A percentile compares a stretch with the other conserved stretches of the same genome.
Conservation (phyloP, 2,888 invertebrate species). For the Cephus runcator region DNA sequence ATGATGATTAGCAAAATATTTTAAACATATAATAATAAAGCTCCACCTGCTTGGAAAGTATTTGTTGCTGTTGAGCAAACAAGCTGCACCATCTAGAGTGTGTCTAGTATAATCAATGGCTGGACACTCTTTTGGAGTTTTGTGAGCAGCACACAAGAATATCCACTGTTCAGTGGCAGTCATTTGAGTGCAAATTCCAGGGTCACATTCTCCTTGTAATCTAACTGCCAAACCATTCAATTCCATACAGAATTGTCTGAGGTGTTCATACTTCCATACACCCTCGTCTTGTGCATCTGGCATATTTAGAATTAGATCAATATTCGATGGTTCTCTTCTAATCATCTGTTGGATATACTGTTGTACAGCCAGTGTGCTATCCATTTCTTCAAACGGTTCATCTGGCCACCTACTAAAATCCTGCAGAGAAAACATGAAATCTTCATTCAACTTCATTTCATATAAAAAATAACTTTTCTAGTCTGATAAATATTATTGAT, state of each 20-base stretch:
- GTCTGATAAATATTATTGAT: neutral
- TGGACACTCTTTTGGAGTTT: slow-evolving; percentile 99
- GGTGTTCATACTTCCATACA: slow-evolving; percentile 99
- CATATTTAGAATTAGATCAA: slow-evolving; percentile 93
- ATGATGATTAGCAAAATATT: slow-evolving; percentile 3
- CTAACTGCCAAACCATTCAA: slow-evolving; percentile 97
- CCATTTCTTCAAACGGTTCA: slow-evolving; percentile 99
- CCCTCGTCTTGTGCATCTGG: slow-evolving; percentile 98
- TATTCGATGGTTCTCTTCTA: slow-evolving; percentile 89
- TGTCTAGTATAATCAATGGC: slow-evolving; percentile 99
- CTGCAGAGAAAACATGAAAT: slow-evolving; percentile 66
- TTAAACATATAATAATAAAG: slow-evolving; percentile 1
- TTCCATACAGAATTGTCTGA: slow-evolving; percentile 99
- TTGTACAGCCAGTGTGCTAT: slow-evolving; percentile 97
- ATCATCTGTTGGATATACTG: slow-evolving; percentile 99
- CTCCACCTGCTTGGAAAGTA: slow-evolving; percentile 97
- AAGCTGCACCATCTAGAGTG: slow-evolving; percentile 98
- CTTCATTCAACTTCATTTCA: neutral
- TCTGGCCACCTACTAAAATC: slow-evolving; percentile 98
- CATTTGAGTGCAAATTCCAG: slow-evolving; percentile 98
- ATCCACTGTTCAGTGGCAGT: slow-evolving; percentile 99
- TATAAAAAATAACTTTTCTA: neutral
- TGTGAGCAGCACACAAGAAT: slow-evolving; percentile 99
- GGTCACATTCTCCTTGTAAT: slow-evolving; percentile 95
- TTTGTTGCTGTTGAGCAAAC: slow-evolving; percentile 98